phyloP scores from a whole-genome alignment of 2,888 invertebrate genomes.

The Synergus itoensis region DNA sequence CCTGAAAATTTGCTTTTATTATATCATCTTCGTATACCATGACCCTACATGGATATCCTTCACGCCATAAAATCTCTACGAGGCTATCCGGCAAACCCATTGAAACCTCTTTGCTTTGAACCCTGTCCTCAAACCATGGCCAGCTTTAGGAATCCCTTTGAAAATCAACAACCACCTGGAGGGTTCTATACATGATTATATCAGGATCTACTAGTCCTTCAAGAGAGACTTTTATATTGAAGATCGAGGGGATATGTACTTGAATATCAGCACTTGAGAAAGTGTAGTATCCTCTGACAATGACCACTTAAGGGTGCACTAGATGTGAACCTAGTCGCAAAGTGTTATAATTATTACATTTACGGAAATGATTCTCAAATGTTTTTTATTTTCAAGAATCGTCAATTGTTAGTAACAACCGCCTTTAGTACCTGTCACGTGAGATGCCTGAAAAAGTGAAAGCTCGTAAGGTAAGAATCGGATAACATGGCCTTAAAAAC shows the following conservation, averaged over 20 bases:
- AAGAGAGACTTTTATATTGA: background rate
- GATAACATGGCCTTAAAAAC: too few relatives aligned
- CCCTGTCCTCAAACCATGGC: constrained; percentile 1
- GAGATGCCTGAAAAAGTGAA: too few relatives aligned
- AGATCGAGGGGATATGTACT: background rate
- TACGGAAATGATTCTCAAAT: background rate
- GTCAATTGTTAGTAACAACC: too few relatives aligned
- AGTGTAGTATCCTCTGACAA: background rate
- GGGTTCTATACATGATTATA: background rate
- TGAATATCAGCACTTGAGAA: background rate
- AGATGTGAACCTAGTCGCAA: too few relatives aligned
- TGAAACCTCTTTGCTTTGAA: constrained; percentile 20
- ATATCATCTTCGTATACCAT: background rate
- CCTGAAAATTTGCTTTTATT: background rate
- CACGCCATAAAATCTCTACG: constrained; percentile 5
- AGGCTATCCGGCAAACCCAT: constrained; percentile 17
- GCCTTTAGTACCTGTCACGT: too few relatives aligned
- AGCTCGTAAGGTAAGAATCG: too few relatives aligned
- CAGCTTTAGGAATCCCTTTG: constrained; percentile 23
- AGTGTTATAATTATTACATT: too few relatives aligned
- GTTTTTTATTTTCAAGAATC: too few relatives aligned
- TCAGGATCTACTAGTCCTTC: background rate
- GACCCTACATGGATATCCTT: background rate
- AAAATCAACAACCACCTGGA: constrained; percentile 11
- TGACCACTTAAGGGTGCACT: background rate